phyloP scores from a whole-genome alignment of 2,888 invertebrate genomes.

The Limnephilus lunatus region DNA sequence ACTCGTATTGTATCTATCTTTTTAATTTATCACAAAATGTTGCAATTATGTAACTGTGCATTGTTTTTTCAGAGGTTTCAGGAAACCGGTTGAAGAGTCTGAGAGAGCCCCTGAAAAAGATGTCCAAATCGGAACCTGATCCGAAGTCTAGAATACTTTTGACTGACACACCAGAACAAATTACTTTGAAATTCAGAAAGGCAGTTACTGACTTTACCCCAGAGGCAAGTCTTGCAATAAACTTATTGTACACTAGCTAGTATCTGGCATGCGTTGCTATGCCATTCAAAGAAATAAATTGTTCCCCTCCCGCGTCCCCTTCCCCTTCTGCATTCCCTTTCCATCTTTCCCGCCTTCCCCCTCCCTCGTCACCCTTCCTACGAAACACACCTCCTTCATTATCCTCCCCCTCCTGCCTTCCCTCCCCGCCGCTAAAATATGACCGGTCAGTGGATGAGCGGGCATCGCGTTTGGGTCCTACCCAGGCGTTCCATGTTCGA shows the following conservation, averaged over 20 bases:
- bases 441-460: too few species aligned
- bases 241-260: neutral
- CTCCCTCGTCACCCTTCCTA: too few species aligned
- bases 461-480: too few species aligned
- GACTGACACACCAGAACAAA: constrained; percentile 84
- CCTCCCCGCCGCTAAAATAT: too few species aligned
- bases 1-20: neutral
- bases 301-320: too few species aligned
- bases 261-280: too few species aligned
- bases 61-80: constrained; percentile 73
- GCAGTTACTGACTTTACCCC: constrained; percentile 94
- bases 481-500: too few species aligned
- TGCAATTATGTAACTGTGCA: neutral
- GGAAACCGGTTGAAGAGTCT: constrained; percentile 87
- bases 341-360: too few species aligned
- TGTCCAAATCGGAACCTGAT: constrained; percentile 97
- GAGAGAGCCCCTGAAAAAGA: constrained; percentile 92
- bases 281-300: too few species aligned
- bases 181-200: constrained; percentile 87
- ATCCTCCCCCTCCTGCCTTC: too few species aligned
- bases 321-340: too few species aligned
- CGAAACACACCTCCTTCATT: too few species aligned
- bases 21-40: neutral
- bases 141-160: constrained; percentile 87
- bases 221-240: constrained; percentile 71